A percentile compares a stretch with the other conserved stretches of the same genome.
These are phyloP conservation scores for Myzus persicae DNA, from an alignment of 1,140 invertebrate genomes.

Conservation along the genomic window DNA sequence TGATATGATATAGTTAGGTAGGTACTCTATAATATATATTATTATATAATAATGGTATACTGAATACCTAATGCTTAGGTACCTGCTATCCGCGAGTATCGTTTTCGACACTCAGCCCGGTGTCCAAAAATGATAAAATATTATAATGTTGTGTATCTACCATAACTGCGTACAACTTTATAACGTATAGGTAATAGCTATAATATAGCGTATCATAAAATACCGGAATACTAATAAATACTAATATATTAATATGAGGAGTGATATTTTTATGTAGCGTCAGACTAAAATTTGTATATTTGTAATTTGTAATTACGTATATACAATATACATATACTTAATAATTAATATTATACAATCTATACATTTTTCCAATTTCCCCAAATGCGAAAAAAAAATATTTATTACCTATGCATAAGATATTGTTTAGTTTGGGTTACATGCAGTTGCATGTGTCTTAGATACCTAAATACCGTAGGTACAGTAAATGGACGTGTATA, in stretches of 20 bases:
- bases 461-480: too few relatives aligned
- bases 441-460: too few relatives aligned
- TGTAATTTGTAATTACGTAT: too few relatives aligned
- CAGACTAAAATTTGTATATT: too few relatives aligned
- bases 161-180: too few relatives aligned
- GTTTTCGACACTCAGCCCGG: neutral
- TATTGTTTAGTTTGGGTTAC: too few relatives aligned
- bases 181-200: too few relatives aligned
- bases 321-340: neutral
- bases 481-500: neutral
- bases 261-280: too few relatives aligned
- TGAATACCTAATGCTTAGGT: neutral
- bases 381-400: neutral
- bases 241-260: too few relatives aligned
- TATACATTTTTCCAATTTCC: neutral
- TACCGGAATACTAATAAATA: too few relatives aligned
- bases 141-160: neutral
- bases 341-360: neutral
- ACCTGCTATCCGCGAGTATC: neutral
- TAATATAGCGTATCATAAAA: too few relatives aligned
- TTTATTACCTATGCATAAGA: neutral
- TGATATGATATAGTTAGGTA: too few relatives aligned
- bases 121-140: neutral
- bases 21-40: neutral
- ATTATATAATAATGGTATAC: neutral